Conservation (phyloP, 2,888 invertebrate genomes). For the Ectobius pallidus region DNA sequence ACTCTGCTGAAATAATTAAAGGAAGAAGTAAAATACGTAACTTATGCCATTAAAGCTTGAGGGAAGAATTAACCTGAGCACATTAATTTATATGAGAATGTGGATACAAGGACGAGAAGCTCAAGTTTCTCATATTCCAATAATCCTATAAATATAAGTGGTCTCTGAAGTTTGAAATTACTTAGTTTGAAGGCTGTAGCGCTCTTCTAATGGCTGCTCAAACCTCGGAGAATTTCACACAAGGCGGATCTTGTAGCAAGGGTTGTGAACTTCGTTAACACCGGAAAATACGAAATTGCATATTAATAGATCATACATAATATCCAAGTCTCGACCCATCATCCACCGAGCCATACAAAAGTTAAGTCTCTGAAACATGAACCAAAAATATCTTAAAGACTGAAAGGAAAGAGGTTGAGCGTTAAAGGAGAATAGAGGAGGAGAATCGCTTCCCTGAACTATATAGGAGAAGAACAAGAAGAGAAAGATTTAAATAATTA, state of each 20-base stretch:
- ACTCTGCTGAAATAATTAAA: too few relatives aligned
- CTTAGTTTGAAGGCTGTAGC: too few relatives aligned
- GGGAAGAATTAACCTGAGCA: too few relatives aligned
- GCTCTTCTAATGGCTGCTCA: neutral
- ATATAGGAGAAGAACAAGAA: constrained; percentile 10
- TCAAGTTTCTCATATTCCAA: neutral
- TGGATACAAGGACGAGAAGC: too few relatives aligned
- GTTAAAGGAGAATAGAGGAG: neutral
- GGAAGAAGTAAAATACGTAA: too few relatives aligned
- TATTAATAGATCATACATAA: constrained; percentile 29
- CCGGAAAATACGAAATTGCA: constrained; percentile 32
- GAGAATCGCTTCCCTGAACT: neutral
- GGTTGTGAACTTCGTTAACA: neutral
- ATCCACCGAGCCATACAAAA: constrained; percentile 23
- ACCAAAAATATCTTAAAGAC: constrained; percentile 14
- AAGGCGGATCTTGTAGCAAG: neutral
- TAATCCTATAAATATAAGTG: neutral
- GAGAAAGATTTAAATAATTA: constrained; percentile 30
- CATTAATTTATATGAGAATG: too few relatives aligned
- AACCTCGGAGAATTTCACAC: constrained; percentile 13
- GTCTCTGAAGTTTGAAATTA: neutral
- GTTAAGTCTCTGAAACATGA: constrained; percentile 5
- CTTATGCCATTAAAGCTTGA: too few relatives aligned
- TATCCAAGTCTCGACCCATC: constrained; percentile 8
- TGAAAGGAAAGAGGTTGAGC: neutral